Evolutionary conservation across 2,113 vertebrate genomes (phyloP).

Genomic region (Pteronura brasiliensis): DNA sequence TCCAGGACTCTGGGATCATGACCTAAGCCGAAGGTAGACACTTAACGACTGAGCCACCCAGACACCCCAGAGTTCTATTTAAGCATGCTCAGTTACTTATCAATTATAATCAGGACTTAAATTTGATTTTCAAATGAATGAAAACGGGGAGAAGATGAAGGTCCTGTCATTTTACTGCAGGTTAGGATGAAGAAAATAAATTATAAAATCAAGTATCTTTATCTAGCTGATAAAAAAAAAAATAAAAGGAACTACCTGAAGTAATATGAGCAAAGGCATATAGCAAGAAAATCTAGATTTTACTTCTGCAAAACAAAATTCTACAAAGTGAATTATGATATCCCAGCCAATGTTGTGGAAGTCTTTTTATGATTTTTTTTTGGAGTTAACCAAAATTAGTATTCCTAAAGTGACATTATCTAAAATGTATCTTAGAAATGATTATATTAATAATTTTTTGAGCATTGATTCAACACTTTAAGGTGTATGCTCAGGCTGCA

Average conservation of each 20-base stretch:
- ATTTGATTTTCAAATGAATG: neutral
- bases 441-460: neutral
- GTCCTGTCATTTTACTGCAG: neutral
- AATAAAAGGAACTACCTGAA: neutral
- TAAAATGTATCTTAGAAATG: neutral
- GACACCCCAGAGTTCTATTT: neutral
- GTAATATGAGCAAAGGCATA: neutral
- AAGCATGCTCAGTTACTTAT: neutral
- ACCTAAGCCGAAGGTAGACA: too few species aligned
- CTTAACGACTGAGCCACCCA: too few species aligned
- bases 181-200: neutral
- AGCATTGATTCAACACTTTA: neutral
- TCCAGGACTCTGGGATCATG: too few species aligned
- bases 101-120: neutral
- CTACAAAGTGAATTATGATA: neutral
- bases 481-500: neutral
- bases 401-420: neutral
- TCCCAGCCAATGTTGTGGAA: neutral
- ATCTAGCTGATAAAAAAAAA: neutral
- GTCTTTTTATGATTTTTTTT: neutral
- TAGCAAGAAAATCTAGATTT: neutral
- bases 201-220: neutral
- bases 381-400: neutral
- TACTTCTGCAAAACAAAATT: neutral
- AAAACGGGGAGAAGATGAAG: neutral